Evolutionary conservation across 2,113 vertebrate species (phyloP).

Genomic region (Ophiodon elongatus): DNA sequence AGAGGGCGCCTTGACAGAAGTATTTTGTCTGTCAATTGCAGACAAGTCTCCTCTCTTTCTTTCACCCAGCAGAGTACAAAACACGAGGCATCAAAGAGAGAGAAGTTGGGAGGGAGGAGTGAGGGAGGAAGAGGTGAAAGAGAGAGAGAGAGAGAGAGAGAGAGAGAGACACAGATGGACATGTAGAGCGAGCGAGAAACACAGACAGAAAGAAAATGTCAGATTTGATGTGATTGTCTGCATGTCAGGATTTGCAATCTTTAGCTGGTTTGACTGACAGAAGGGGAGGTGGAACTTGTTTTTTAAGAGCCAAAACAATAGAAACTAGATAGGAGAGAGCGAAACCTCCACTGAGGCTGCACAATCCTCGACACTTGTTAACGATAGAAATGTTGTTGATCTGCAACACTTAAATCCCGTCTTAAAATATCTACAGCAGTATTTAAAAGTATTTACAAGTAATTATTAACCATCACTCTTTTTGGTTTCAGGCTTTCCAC

Average conservation of each 20-base stretch:
- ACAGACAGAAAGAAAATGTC: slow-evolving; percentile 63
- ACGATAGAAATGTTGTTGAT: neutral
- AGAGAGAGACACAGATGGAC: slow-evolving; percentile 44
- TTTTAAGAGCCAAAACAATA: slow-evolving; percentile 35
- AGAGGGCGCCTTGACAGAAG: neutral
- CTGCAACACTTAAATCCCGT: neutral
- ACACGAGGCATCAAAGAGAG: slow-evolving; percentile 36
- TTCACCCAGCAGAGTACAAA: slow-evolving; percentile 27
- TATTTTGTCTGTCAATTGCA: slow-evolving; percentile 48
- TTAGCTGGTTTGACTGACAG: slow-evolving; percentile 58
- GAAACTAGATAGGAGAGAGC: slow-evolving; percentile 24
- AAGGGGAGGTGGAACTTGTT: neutral
- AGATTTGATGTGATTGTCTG: slow-evolving; percentile 69
- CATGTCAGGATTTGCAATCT: slow-evolving; percentile 61
- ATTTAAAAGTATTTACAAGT: neutral
- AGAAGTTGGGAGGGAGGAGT: slow-evolving; percentile 27
- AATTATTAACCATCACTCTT: neutral
- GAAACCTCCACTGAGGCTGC: neutral
- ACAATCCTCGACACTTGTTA: neutral
- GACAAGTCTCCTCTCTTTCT: slow-evolving; percentile 16
- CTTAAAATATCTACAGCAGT: neutral
- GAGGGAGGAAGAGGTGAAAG: slow-evolving; percentile 38
- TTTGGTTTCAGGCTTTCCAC: neutral
- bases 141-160: slow-evolving; percentile 23
- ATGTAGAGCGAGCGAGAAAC: slow-evolving; percentile 17